Conservation (phyloP, 2,888 invertebrate species). For the Hyposoter dolosus region DNA sequence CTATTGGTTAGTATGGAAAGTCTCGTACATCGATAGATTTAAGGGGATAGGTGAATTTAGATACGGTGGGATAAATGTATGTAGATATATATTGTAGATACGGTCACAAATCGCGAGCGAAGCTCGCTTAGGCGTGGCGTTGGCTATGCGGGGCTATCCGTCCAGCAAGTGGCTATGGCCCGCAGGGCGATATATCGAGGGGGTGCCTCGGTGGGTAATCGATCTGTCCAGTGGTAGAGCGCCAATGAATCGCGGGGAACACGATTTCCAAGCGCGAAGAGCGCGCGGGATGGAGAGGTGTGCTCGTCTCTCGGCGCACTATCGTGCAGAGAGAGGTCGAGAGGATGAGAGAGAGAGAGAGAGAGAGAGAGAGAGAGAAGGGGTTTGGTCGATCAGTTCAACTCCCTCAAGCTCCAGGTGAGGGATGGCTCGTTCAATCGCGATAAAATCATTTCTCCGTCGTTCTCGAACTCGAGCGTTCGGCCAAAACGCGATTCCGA, state of each 20-base stretch:
- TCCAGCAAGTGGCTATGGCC: constrained; percentile 65
- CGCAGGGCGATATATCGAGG: constrained; percentile 69
- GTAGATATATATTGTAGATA: constrained; percentile 11
- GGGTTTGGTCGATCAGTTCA: constrained; percentile 52
- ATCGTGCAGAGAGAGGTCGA: constrained; percentile 21
- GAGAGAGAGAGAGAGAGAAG: constrained; percentile 18
- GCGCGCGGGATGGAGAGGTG: constrained; percentile 48
- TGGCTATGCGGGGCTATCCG: constrained; percentile 55
- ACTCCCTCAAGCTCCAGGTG: constrained; percentile 69
- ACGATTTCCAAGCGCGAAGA: constrained; percentile 71
- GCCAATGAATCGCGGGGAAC: constrained; percentile 79
- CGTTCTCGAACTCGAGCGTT: constrained; percentile 47
- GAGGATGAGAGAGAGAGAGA: constrained; percentile 24
- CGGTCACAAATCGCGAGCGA: constrained; percentile 62
- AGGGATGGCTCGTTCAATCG: constrained; percentile 78
- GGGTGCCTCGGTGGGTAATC: constrained; percentile 75
- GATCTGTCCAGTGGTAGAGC: constrained; percentile 78
- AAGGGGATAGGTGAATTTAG: constrained; percentile 31
- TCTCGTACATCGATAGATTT: constrained; percentile 1
- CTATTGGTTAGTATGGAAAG: neutral
- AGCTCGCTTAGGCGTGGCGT: constrained; percentile 66
- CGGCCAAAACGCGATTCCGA: constrained; percentile 55
- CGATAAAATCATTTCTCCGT: constrained; percentile 77
- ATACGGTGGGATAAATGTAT: constrained; percentile 29
- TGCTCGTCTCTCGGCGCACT: constrained; percentile 58